Evolutionary conservation across 2,888 invertebrate genomes (phyloP).

Genomic region (Drepanosiphum platanoidis): DNA sequence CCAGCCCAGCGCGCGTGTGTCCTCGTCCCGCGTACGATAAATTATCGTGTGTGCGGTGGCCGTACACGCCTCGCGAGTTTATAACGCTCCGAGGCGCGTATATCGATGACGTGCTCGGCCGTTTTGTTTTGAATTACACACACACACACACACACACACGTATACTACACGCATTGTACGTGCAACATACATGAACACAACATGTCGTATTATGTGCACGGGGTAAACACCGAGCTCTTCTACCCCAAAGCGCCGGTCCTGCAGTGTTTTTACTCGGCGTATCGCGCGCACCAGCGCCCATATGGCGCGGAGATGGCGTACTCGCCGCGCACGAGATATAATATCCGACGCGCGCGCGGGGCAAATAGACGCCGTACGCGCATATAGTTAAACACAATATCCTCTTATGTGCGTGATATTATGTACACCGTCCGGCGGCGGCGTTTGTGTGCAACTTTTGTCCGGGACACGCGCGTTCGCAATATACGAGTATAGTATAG

Average conservation of each 20-base stretch:
- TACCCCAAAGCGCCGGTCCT: too few relatives aligned
- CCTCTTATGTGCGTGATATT: too few relatives aligned
- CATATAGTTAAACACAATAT: background rate
- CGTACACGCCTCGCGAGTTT: background rate
- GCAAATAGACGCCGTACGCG: background rate
- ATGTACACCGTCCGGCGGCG: background rate
- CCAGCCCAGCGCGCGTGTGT: background rate
- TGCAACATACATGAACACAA: too few relatives aligned
- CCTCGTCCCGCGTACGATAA: background rate
- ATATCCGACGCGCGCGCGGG: background rate
- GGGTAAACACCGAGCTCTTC: too few relatives aligned
- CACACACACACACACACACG: too few relatives aligned
- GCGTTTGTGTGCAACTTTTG: too few relatives aligned
- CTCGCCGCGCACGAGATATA: background rate
- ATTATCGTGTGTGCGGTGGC: too few relatives aligned
- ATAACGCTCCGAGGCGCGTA: background rate
- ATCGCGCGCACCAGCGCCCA: background rate
- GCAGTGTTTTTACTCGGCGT: too few relatives aligned
- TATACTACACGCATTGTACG: too few relatives aligned
- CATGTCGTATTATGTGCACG: too few relatives aligned
- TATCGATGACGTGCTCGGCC: slow-evolving; percentile 1
- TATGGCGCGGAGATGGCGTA: background rate
- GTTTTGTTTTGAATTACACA: too few relatives aligned
- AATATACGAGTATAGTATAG: too few relatives aligned
- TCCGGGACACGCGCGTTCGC: background rate